Base-by-base conservation (phyloP, 2,888 invertebrate genomes). In the Carterocephalus palaemon region DNA sequence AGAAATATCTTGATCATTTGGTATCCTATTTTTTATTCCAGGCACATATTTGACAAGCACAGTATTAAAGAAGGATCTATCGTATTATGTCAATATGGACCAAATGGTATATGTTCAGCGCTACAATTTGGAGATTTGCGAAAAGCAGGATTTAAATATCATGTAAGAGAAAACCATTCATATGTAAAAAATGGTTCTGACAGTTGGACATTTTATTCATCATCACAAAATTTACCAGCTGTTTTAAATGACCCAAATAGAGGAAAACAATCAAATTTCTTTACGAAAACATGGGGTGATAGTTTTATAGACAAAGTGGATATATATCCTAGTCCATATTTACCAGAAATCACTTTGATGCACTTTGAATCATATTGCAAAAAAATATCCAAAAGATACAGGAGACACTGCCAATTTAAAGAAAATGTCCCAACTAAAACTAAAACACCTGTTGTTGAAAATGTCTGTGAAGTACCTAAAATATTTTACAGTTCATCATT, bases 221-320 rank as follows among this genome's bases (percentile, higher is more conserved):
- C 97, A 38, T 92, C 95, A 38, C 98, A 98, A 80, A 98, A 98
- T 80, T 89, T 99, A 54, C 96, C 98, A 22, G 97, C 98, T 46
- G 97, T 97, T 55, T 89, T 99, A 51, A 98, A 98, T 83, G 98
- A 99, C 79, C 98, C 98, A 0, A 92, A 93, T 52, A 92, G 93
- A 67, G 94, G 97, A 54, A 98, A 97, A 78, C 94, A 95, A 74
- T 90, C 90, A 52, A 92, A 97, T 75, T 96, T 99, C 68, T 97
- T 99, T 67, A 97, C 97, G 0, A 96, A 96, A 75, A 97, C 97
- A 50, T 99, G 99, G 99, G 99, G 99, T 29, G 98, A 98, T 64
- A 89, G 91, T 47, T 99, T 99, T 79, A 90, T 96, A 10, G 97
- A 97, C 52, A 92, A 94, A 62, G 88, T 90, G 15, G 90, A 92